Percentiles rank a stretch among this genome's conserved stretches.
Evolutionary conservation across 2,113 vertebrate species (phyloP).

Genomic region (Sylvietta virens): DNA sequence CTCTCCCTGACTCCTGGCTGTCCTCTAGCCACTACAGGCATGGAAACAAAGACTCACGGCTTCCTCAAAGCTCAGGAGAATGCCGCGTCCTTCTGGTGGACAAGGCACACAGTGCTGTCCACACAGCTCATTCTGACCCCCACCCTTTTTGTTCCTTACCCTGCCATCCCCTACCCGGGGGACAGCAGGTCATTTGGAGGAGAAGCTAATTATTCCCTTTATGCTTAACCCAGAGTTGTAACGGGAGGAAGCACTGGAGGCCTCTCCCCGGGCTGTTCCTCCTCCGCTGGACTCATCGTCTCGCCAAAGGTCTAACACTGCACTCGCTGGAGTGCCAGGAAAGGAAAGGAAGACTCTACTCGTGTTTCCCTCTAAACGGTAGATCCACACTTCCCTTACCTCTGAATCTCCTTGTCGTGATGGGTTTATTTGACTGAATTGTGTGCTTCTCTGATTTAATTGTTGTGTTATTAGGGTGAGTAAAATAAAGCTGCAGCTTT

Average conservation of each 20-base stretch:
- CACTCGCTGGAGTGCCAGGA: not conserved
- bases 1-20: not conserved
- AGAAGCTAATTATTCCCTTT: not conserved
- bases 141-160: not conserved
- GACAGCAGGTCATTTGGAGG: not conserved
- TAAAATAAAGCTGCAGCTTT: constrained; percentile 68
- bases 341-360: not conserved
- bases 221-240: not conserved
- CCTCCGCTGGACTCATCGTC: not conserved
- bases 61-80: not conserved
- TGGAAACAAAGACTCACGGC: not conserved
- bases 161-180: not conserved
- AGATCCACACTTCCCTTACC: not conserved
- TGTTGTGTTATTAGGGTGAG: constrained; percentile 53
- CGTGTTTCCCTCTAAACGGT: not conserved
- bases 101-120: not conserved
- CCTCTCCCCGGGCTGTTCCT: not conserved
- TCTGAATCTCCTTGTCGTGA: constrained; percentile 20
- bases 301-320: not conserved
- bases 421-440: constrained; percentile 34
- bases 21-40: not conserved
- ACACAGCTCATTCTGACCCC: not conserved
- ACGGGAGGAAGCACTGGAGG: not conserved
- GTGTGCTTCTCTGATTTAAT: constrained; percentile 49
- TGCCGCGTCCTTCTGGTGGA: not conserved